Percentiles rank a stretch among this genome's conserved stretches.
Conservation (phyloP, 1,140 invertebrate genomes). For the Hycleus phaleratus region DNA sequence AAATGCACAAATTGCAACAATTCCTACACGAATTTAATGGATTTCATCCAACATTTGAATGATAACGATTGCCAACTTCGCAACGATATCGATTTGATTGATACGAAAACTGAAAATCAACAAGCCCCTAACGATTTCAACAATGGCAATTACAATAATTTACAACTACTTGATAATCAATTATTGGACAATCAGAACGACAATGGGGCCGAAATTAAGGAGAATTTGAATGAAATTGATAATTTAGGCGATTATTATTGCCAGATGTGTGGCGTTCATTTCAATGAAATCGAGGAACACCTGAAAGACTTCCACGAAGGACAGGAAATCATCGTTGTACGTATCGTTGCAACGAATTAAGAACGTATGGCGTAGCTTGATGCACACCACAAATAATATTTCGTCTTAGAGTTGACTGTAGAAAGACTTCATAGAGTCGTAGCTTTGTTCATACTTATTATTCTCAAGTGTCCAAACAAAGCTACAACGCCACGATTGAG, state of each 20-base stretch:
- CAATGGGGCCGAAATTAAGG: conserved; percentile 7
- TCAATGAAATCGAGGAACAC: conserved; percentile 55
- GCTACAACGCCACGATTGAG: too few species aligned
- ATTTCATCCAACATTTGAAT: conserved; percentile 53
- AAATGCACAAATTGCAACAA: conserved; percentile 53
- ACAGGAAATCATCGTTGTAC: conserved; percentile 47
- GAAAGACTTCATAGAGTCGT: too few species aligned
- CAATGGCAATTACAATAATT: conserved; percentile 20
- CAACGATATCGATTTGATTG: conserved; percentile 41
- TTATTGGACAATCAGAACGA: conserved; percentile 22
- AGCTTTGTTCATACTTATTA: too few species aligned
- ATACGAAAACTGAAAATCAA: conserved; percentile 29
- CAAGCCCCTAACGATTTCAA: conserved; percentile 20
- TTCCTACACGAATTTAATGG: conserved; percentile 52
- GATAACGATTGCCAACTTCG: conserved; percentile 55
- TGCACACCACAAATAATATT: too few species aligned
- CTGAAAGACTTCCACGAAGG: conserved; percentile 57
- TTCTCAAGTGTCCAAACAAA: too few species aligned
- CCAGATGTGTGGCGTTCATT: conserved; percentile 54
- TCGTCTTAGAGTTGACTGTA: too few species aligned
- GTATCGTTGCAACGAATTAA: not conserved
- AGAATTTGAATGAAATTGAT: not conserved
- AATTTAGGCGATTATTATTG: conserved; percentile 51
- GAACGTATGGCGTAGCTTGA: too few species aligned
- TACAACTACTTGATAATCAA: conserved; percentile 5